Conservation (phyloP, 1,140 invertebrate genomes). For the Vanessa tameamea region DNA sequence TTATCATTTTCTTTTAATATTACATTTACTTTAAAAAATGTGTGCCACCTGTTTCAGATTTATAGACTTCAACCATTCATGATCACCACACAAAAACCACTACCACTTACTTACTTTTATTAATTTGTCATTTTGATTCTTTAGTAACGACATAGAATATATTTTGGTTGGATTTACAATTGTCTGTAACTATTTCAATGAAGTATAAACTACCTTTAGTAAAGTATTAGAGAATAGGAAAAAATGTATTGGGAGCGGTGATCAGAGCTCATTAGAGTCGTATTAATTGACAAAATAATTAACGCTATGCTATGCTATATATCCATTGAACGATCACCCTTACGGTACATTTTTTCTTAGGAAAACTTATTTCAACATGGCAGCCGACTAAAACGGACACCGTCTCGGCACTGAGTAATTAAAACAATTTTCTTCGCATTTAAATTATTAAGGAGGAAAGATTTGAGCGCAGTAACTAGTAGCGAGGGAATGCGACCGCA, state of each 20-base stretch:
- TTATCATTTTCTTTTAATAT: no score
- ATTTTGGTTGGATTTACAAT: no score
- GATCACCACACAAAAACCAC: no score
- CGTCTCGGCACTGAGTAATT: slow-evolving; percentile 24
- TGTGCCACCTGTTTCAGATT: no score
- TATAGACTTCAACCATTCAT: no score
- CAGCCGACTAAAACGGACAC: slow-evolving; percentile 8
- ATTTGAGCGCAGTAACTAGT: not conserved
- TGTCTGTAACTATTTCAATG: no score
- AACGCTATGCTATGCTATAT: not conserved
- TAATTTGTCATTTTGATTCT: no score
- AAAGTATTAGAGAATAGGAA: no score
- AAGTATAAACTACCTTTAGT: no score
- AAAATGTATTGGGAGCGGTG: not conserved
- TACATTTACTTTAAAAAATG: no score
- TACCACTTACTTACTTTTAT: no score
- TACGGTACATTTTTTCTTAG: slow-evolving; percentile 1
- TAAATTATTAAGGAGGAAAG: slow-evolving; percentile 16
- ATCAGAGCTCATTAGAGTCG: not conserved
- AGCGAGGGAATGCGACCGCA: not conserved
- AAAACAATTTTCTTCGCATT: slow-evolving; percentile 26
- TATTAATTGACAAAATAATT: not conserved
- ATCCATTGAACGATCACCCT: not conserved
- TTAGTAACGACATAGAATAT: no score
- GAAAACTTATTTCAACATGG: slow-evolving; percentile 26